Conservation (phyloP, 1,140 invertebrate genomes). For the Zaprionus africanus region DNA sequence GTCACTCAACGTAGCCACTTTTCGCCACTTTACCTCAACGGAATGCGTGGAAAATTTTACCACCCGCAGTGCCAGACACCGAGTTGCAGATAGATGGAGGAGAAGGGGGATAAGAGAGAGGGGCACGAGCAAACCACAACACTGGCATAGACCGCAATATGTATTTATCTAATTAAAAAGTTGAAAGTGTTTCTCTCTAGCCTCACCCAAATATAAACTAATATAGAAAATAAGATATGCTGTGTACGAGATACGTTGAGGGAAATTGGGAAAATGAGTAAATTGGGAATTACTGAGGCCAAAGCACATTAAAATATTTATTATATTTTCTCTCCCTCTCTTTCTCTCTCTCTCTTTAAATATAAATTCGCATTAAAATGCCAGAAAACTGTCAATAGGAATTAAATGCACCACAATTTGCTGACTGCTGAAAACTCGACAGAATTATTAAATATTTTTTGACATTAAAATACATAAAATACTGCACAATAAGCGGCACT, state of each 20-base stretch:
- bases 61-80: conserved; percentile 29
- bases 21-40: conserved; percentile 12
- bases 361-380: conserved; percentile 7
- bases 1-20: conserved; percentile 22
- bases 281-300: conserved; percentile 2
- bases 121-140: not conserved
- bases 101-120: not conserved
- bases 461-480: conserved; percentile 24
- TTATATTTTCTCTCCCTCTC: not conserved
- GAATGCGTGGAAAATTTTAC: conserved; percentile 24
- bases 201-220: conserved; percentile 26
- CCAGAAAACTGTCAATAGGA: conserved; percentile 4
- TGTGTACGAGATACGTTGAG: not conserved
- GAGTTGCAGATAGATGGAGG: not conserved
- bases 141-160: conserved; percentile 5
- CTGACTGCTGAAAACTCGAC: conserved; percentile 9
- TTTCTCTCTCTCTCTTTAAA: not conserved
- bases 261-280: not conserved
- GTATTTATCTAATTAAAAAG: conserved; percentile 50
- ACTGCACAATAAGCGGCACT: not conserved
- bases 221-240: conserved; percentile 5
- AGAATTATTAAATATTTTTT: conserved; percentile 33
- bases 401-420: not conserved
- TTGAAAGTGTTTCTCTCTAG: conserved; percentile 23
- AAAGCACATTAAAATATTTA: conserved; percentile 3